A percentile compares a stretch with the other conserved stretches of the same genome.
These are phyloP conservation scores for Drosophila picticornis DNA, from an alignment of 2,888 invertebrate species.

Conservation along the genomic window DNA sequence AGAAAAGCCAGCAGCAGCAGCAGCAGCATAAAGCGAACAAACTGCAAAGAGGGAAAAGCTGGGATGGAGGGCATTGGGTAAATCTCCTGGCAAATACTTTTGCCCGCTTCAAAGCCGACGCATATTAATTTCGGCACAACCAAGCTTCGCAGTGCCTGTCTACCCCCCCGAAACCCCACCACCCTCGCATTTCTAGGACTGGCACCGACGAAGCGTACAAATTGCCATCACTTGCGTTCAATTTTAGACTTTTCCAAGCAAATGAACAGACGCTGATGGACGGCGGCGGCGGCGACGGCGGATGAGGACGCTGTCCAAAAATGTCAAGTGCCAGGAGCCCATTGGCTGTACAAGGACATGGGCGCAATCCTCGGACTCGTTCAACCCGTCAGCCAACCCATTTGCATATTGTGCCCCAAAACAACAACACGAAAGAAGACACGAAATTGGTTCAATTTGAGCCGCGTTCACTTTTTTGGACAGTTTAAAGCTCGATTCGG, in stretches of 20 bases:
- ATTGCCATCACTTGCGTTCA: constrained; percentile 82
- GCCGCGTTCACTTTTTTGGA: constrained; percentile 43
- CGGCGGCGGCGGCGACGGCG: constrained; percentile 29
- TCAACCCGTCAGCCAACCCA: constrained; percentile 34
- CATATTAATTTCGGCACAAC: constrained; percentile 78
- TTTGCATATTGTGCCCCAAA: constrained; percentile 67
- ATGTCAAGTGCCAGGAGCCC: constrained; percentile 67
- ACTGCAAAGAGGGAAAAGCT: neutral
- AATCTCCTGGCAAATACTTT: constrained; percentile 67
- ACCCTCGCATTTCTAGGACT: neutral
- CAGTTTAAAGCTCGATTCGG: constrained; percentile 53
- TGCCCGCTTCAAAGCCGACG: constrained; percentile 53
- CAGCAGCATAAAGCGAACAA: neutral
- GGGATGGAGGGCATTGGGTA: constrained; percentile 13
- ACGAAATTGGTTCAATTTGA: constrained; percentile 65
- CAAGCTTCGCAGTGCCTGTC: neutral
- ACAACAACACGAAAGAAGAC: constrained; percentile 1
- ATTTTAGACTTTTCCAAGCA: constrained; percentile 82
- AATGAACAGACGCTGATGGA: constrained; percentile 79
- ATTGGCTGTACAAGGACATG: constrained; percentile 24
- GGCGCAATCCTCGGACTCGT: constrained; percentile 17
- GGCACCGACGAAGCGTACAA: constrained; percentile 72
- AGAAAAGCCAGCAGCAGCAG: constrained; percentile 20
- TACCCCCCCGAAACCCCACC: neutral
- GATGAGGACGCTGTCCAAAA: constrained; percentile 35